Evolutionary conservation across 1,140 invertebrate genomes (phyloP).

Genomic region (Ceratina calcarata): DNA sequence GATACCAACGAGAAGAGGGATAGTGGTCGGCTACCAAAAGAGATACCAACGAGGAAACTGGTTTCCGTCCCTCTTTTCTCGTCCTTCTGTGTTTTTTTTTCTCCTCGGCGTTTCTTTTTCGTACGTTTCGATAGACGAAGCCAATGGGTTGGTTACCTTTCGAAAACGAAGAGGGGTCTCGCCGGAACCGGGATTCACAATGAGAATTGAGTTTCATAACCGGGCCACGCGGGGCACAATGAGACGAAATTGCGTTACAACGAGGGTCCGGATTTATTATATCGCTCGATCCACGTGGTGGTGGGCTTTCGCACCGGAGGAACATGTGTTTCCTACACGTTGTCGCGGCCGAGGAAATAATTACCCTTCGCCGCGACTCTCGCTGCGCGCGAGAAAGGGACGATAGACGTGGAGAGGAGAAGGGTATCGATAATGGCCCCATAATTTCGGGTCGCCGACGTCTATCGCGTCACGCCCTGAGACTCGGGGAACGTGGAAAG

Average conservation of each 20-base stretch:
- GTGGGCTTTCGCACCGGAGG: conserved; percentile 7
- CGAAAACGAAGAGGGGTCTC: conserved; percentile 28
- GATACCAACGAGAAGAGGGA: background rate
- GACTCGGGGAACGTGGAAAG: background rate
- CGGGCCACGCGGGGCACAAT: conserved; percentile 71
- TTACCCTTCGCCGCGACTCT: conserved; percentile 58
- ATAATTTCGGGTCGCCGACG: conserved; percentile 47
- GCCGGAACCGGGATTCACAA: conserved; percentile 64
- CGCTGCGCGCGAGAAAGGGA: background rate
- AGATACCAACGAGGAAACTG: conserved; percentile 64
- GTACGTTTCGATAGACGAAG: conserved; percentile 10
- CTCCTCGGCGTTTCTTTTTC: conserved; percentile 15
- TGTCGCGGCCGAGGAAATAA: conserved; percentile 69
- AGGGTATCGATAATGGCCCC: conserved; percentile 49
- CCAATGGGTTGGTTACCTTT: conserved; percentile 54
- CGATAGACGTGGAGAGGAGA: conserved; percentile 1
- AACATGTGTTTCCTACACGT: conserved; percentile 72
- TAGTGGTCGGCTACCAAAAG: conserved; percentile 39
- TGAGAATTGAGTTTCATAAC: conserved; percentile 78
- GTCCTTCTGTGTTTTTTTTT: background rate
- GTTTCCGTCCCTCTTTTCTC: conserved; percentile 61
- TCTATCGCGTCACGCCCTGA: conserved; percentile 42
- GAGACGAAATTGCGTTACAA: conserved; percentile 75
- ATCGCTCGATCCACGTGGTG: conserved; percentile 50
- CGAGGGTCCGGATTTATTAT: conserved; percentile 75